Evolutionary conservation across 1,140 invertebrate genomes (phyloP), one percentile per base, ranked within the genome.

Genomic region (Bradynema listronoti): DNA sequence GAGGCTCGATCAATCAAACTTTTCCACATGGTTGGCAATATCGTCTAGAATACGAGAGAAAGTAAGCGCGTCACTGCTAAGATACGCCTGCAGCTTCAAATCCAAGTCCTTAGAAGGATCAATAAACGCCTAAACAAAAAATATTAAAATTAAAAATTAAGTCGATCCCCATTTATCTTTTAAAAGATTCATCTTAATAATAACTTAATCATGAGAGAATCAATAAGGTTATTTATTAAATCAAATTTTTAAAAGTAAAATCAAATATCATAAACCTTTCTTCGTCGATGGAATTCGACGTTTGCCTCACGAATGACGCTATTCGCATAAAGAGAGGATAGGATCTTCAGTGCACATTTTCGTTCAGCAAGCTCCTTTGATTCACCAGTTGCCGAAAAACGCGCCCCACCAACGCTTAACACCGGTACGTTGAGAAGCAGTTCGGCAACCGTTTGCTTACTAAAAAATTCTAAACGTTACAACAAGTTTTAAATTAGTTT

Each of bases 41-140:
- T 39, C 36, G 36, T 39, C 36, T 11, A 39, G 36, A 11, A 11
- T 39, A 19, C 19, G 11, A 39, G 36, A 11, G 19, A 39, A 39
- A 19, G 36, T 19, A 11, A 11, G 11, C 19, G 36, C 11, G 11
- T 11, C 11, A 19, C 36, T 11, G 19, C 19, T 39, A 50, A 50
- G 47, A 50, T 50, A 50, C 3, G 47, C 47, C 19, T 50, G 47
- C 47, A 50, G 16, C 19, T 50, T 50, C 27, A 50, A 30, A 32
- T 29, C 27, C 47, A 50, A 50, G 34, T 50, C 47, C 27, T 50
- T 50, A 32, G 27, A 19, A 25, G 47, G 47, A 29, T 50, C 47
- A 9, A n/a, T 32, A n/a, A 50, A 29, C 27, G 47, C 47, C 47
- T 50, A 25, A 3, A 50, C 5, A 11, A 19, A 19, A 11, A 50